Base-by-base conservation (phyloP, 2,888 invertebrate genomes). In the Matsumyia berberina region DNA sequence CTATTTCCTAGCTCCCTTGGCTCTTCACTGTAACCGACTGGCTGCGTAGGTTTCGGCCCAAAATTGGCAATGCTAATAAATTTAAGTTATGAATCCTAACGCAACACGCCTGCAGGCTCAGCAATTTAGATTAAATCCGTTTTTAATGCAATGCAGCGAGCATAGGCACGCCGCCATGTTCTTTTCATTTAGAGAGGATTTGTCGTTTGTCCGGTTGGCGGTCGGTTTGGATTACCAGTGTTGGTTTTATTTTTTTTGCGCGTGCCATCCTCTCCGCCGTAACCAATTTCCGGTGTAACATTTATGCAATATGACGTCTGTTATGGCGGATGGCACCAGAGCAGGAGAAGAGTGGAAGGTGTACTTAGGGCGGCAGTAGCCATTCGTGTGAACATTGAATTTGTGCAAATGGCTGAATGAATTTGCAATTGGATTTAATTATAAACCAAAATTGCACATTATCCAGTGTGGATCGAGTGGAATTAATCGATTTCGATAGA, bases 381-480 rank as follows among this genome's bases (percentile, higher is more conserved):
- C 64, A 74, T 70, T 62, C 39, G 62, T 35, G 60, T 42, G 64
- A 70, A 74, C 69, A 79, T 74, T 74, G 58, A 80, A 85, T 62
- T 74, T 85, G 85, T 79, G 62, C 74, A 85, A 80, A 80, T 69
- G 79, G 51, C 80, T 53, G 74, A 76, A 76, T 80, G 79, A 85
- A 85, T 85, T 80, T 58, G 74, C 70, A 76, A 80, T 85, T 76
- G 58, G 37, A 85, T 80, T 85, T 85, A 74, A 85, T 85, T 85
- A 85, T 80, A 85, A 80, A 74, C 80, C 80, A 66, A 85, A 85
- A 85, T 80, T 85, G 80, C 74, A 85, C 70, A 85, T 85, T 85
- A 85, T 80, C 74, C 74, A 51, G 51, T 69, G 62, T 15, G 73
- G 69, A 85, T 74, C 80, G 79, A 79, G 29, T 53, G 85, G 85